These are phyloP conservation scores for Penaeus monodon DNA, from an alignment of 2,888 invertebrate genomes.

Conservation along the genomic window DNA sequence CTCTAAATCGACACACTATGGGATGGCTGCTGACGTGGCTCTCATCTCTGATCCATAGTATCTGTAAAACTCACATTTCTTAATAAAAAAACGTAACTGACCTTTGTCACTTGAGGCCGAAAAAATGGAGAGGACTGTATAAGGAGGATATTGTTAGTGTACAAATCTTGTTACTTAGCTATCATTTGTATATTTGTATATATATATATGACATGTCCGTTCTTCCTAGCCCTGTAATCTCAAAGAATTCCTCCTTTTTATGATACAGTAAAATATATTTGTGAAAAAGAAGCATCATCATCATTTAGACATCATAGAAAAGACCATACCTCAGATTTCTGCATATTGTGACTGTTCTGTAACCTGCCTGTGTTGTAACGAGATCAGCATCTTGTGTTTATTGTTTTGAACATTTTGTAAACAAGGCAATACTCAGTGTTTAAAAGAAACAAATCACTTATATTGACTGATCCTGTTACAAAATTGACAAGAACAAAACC, in stretches of 20 bases:
- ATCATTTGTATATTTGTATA: conserved; percentile 59
- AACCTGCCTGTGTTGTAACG: conserved; percentile 15
- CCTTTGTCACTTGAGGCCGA: too few relatives aligned
- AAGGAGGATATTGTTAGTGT: conserved; percentile 57
- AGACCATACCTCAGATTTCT: conserved; percentile 29
- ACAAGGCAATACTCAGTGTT: too few relatives aligned
- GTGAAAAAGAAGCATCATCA: conserved; percentile 16
- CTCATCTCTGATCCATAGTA: too few relatives aligned
- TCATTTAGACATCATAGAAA: background rate
- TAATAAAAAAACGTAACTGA: too few relatives aligned
- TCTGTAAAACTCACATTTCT: too few relatives aligned
- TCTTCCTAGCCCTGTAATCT: conserved; percentile 37
- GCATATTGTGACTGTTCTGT: conserved; percentile 16
- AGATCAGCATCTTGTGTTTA: conserved; percentile 10
- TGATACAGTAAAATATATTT: conserved; percentile 19
- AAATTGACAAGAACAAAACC: too few relatives aligned
- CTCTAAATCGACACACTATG: conserved; percentile 19
- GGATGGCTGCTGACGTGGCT: too few relatives aligned
- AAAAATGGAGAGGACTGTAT: conserved; percentile 24
- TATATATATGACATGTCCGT: conserved; percentile 46
- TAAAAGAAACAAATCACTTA: too few relatives aligned
- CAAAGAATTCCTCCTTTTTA: conserved; percentile 27
- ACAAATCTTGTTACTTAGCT: conserved; percentile 61
- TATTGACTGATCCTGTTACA: too few relatives aligned
- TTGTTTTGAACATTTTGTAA: too few relatives aligned